Conservation (phyloP, 2,797 vertebrate species). For the Hypotaenidia okinawae region DNA sequence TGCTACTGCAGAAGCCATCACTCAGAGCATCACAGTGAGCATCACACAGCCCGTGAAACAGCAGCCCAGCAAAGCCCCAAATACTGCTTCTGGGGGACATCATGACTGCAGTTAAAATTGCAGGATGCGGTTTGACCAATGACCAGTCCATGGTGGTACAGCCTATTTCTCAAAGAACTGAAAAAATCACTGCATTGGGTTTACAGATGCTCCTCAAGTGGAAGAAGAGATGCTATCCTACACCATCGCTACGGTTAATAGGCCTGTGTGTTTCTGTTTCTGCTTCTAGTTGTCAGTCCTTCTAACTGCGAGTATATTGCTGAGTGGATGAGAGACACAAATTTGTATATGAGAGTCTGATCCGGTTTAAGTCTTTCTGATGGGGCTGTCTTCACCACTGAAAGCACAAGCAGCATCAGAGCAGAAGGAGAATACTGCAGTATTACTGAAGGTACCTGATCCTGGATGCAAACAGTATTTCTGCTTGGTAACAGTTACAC, state of each 20-base stretch:
- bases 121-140: not conserved
- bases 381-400: not conserved
- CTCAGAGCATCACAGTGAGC: fast-evolving
- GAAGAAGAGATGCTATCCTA: not conserved
- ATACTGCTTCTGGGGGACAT: not conserved
- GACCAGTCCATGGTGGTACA: not conserved
- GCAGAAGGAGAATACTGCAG: not conserved
- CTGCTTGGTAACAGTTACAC: not conserved
- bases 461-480: not conserved
- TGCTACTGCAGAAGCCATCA: not conserved
- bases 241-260: not conserved
- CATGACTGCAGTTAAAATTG: not conserved
- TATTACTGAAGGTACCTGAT: not conserved
- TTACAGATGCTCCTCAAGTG: not conserved
- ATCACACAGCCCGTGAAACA: fast-evolving
- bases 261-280: not conserved
- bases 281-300: not conserved
- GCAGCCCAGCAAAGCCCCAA: not conserved
- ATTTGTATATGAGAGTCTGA: not conserved
- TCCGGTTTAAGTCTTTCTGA: not conserved
- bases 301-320: not conserved
- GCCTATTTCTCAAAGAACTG: not conserved
- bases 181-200: not conserved
- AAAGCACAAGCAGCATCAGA: not conserved
- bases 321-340: not conserved